These are phyloP conservation scores for Tenebrio molitor DNA, from an alignment of 1,140 invertebrate species.

Conservation along the genomic window DNA sequence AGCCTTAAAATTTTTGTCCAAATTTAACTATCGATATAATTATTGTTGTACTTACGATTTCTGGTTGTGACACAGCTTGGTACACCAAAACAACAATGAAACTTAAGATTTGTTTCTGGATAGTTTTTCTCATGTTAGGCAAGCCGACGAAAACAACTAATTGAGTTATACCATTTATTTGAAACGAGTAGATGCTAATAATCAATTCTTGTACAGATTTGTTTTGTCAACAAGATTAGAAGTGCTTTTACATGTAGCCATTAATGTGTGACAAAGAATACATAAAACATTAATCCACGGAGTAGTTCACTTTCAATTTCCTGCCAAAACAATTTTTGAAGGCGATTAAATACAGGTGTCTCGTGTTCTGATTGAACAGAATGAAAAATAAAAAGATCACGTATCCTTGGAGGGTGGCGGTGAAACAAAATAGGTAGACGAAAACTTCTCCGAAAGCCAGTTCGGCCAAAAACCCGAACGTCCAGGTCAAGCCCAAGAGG, in stretches of 20 bases:
- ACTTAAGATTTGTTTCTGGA: too few species aligned
- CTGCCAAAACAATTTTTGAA: too few species aligned
- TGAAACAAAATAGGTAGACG: conserved; percentile 74
- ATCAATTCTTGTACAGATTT: neutral
- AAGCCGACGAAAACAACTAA: neutral
- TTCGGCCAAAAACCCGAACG: conserved; percentile 74
- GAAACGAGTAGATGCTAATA: neutral
- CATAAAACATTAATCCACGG: too few species aligned
- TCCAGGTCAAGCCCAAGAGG: conserved; percentile 74
- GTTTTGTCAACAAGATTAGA: neutral
- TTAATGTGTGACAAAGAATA: too few species aligned
- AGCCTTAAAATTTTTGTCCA: too few species aligned
- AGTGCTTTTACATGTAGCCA: too few species aligned
- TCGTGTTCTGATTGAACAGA: conserved; percentile 71
- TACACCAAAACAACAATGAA: too few species aligned
- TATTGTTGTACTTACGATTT: too few species aligned
- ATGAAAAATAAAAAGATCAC: conserved; percentile 77
- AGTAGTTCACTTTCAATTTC: too few species aligned
- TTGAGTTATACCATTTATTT: neutral
- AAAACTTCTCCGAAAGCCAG: conserved; percentile 68
- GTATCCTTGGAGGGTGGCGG: conserved; percentile 75
- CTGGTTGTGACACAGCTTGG: too few species aligned
- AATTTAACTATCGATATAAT: too few species aligned
- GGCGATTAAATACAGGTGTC: conserved; percentile 64
- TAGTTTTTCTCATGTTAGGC: neutral